A percentile compares a stretch with the other conserved stretches of the same genome.
phyloP scores from a whole-genome alignment of 2,888 invertebrate genomes.

The Megalurothrips usitatus region DNA sequence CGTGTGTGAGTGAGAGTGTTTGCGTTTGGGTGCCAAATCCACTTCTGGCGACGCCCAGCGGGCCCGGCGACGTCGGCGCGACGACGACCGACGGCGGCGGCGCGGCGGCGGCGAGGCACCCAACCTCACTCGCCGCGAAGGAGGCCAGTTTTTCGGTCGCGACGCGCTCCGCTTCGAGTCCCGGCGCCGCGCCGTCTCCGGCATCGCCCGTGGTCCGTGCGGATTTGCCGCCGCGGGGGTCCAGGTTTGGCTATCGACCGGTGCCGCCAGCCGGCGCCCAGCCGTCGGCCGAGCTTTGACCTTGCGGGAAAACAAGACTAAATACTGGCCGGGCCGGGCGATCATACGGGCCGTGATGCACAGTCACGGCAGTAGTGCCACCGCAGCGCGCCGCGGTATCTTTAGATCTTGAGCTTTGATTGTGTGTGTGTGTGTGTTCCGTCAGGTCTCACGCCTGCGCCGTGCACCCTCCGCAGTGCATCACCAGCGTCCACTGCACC shows the following conservation, averaged over 20 bases:
- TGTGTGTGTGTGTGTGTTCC: too few relatives aligned
- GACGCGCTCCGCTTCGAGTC: neutral
- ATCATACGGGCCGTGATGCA: neutral
- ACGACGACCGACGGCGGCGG: neutral
- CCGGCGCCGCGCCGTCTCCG: neutral
- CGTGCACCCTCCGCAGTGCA: too few relatives aligned
- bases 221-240: neutral
- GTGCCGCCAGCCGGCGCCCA: neutral
- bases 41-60: too few relatives aligned
- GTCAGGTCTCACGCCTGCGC: too few relatives aligned
- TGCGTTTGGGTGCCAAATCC: too few relatives aligned
- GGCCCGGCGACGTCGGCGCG: neutral
- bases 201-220: neutral
- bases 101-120: neutral
- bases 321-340: neutral
- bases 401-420: neutral
- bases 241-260: slow-evolving; percentile 3
- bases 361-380: neutral
- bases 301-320: neutral
- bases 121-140: neutral
- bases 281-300: neutral
- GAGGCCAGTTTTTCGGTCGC: neutral
- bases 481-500: too few relatives aligned
- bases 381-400: neutral
- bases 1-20: too few relatives aligned